Evolutionary conservation across 2,888 invertebrate species (phyloP), one percentile per base, ranked within the genome.

Genomic region (Drosophila dives): DNA sequence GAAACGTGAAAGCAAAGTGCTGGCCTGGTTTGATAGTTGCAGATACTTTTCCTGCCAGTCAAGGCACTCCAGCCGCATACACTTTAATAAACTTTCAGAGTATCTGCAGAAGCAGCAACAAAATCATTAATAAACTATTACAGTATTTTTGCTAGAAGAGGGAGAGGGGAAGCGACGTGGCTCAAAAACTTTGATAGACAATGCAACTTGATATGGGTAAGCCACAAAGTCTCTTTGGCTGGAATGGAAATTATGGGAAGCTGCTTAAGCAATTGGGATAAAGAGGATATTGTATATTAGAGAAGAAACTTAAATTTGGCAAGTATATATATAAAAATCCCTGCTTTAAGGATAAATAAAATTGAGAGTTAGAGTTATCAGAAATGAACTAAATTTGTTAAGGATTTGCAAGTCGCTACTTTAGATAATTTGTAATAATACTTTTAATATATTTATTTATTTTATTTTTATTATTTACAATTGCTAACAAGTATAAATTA

Each of bases 111-210:
- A 60, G 64, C 67, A 69, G 51, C 66, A 73, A 61, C 73, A 77
- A 82, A 89, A 82, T 89, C 90, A 85, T 85, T 85, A 85, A 85
- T 85, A 85, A 85, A 85, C 88, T 87, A 85, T 85, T 85, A 85
- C 80, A 83, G 76, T 77, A 81, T 86, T 81, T 84, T 77, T 61
- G 53, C 29, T 59, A 64, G 70, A 6, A 1, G 5, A 5, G 0
- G 29, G 29, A 6, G 29, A 26, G 26, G 33, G 34, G 42, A 32
- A 33, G 50, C 6, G 33, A 53, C 40, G 53, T 23, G 58, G 59
- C 58, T 53, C 49, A 32, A 29, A 58, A 84, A 86, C 72, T 86
- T 84, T 74, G 65, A 53, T 42, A 73, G 66, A 70, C 64, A 65
- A 72, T 68, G 89, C 61, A 78, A 86, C 79, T 86, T 72, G 84